Base-by-base conservation (phyloP, 2,113 vertebrate species). In the Acrocephalus kingi region DNA sequence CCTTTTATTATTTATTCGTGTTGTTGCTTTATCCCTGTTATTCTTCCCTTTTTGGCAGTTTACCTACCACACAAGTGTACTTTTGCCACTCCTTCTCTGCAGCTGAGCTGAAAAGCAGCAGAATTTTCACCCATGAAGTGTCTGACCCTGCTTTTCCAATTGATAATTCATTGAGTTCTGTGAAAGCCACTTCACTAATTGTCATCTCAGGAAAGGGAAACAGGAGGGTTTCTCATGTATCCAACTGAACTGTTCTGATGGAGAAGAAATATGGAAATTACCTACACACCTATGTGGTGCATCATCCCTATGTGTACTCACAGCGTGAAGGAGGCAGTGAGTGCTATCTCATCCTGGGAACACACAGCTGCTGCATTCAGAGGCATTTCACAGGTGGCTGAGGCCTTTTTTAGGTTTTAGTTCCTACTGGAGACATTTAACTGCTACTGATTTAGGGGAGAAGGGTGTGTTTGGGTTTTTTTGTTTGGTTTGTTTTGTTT, bases 301-400 rank as follows among this genome's bases (percentile, higher is more conserved):
- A 19, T 37, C 5, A 1, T 62, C 69, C 71, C 7, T 79, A 4
- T 59, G 30, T 45, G 31, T 31, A 22, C 54, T 64, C 41, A 18
- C 2, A 4, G 31, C 54, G 33, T 2, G 22, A 63, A 39, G 43
- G 89, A 81, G 28, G 45, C 63, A 67, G 23, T 73, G 84, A 91
- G 82, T 63, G 63, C 35, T 54, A 1, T 43, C 64, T 89, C 67
- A 45, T 88, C 43, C 61, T 80, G 61, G 80, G 28, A 92, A 49
- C 46, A 46, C 61, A 72, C 72, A 94, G 83, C 87, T 92, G 90
- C 66, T 87, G 58, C 35, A 84, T 87, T 89, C 82, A 93, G 51
- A 58, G 19, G 62, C 46, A 76, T 63, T 88, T 90, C 51, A 73
- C 67, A 89, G 58, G 64, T 79, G 79, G 45, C 71, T 45, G 35